Evolutionary conservation across 2,113 vertebrate genomes (phyloP).

Genomic region (Blennius ocellaris): DNA sequence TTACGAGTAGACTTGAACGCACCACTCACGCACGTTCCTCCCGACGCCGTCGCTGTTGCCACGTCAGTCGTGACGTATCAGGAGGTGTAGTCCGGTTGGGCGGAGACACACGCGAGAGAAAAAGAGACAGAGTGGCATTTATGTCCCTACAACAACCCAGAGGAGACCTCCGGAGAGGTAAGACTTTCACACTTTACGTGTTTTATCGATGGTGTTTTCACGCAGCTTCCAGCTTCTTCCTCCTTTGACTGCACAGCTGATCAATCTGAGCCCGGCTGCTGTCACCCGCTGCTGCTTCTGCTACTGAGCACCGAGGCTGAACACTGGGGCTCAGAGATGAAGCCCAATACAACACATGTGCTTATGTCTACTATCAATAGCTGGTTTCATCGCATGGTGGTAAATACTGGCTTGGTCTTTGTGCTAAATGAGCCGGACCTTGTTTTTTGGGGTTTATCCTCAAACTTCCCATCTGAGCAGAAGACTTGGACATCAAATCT

Average conservation of each 20-base stretch:
- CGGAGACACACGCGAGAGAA: background rate
- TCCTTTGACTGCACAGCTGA: background rate
- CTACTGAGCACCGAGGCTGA: background rate
- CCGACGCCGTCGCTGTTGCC: slow-evolving; percentile 37
- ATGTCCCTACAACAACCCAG: slow-evolving; percentile 16
- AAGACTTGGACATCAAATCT: background rate
- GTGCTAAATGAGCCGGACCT: no score
- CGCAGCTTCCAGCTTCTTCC: background rate
- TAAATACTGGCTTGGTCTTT: no score
- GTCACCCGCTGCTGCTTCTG: background rate
- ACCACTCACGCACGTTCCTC: background rate
- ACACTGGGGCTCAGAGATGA: background rate
- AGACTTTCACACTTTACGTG: slow-evolving; percentile 11
- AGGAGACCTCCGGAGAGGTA: slow-evolving; percentile 39
- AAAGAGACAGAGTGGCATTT: slow-evolving; percentile 4
- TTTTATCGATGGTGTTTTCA: background rate
- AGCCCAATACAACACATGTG: background rate
- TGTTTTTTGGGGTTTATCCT: no score
- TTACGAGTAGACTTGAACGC: slow-evolving; percentile 50
- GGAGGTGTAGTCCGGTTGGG: slow-evolving; percentile 60
- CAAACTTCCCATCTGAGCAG: no score
- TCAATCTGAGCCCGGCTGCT: background rate
- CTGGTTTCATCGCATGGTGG: no score
- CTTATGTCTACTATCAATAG: no score
- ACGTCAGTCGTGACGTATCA: slow-evolving; percentile 73